phyloP scores from a whole-genome alignment of 2,797 vertebrate species.

The Crypturellus tataupa region DNA sequence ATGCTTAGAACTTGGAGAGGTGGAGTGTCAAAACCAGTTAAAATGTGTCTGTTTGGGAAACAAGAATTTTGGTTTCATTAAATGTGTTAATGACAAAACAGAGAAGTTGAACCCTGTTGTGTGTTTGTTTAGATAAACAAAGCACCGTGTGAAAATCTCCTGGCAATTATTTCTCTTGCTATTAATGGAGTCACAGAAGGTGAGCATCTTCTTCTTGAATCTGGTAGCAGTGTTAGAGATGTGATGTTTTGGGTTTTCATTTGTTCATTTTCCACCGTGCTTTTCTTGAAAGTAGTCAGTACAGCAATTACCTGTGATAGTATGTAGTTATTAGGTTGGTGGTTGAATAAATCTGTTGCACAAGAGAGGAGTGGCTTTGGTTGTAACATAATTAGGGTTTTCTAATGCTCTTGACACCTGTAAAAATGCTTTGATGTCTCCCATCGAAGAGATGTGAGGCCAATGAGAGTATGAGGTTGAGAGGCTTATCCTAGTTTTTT shows the following conservation, averaged over 20 bases:
- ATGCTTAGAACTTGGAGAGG: not conserved
- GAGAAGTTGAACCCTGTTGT: not conserved
- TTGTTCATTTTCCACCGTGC: not conserved
- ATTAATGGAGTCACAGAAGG: conserved; percentile 95
- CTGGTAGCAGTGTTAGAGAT: not conserved
- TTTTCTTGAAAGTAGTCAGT: not conserved
- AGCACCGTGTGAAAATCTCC: conserved; percentile 89
- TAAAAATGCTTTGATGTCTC: not conserved
- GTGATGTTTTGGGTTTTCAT: not conserved
- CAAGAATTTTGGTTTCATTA: not conserved
- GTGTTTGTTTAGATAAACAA: conserved; percentile 88
- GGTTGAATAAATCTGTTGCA: not conserved
- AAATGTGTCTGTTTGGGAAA: not conserved
- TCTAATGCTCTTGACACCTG: not conserved
- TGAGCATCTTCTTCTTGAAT: conserved; percentile 66
- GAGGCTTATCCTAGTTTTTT: not conserved
- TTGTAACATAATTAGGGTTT: not conserved
- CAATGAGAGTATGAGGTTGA: not conserved
- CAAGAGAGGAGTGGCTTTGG: not conserved
- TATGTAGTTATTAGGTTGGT: not conserved
- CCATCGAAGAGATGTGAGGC: not conserved
- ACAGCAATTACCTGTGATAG: not conserved
- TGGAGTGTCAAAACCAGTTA: not conserved
- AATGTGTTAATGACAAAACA: not conserved
- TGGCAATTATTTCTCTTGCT: conserved; percentile 95